These are phyloP conservation scores for Globodera rostochiensis DNA, from an alignment of 1,140 invertebrate species.

Conservation along the genomic window DNA sequence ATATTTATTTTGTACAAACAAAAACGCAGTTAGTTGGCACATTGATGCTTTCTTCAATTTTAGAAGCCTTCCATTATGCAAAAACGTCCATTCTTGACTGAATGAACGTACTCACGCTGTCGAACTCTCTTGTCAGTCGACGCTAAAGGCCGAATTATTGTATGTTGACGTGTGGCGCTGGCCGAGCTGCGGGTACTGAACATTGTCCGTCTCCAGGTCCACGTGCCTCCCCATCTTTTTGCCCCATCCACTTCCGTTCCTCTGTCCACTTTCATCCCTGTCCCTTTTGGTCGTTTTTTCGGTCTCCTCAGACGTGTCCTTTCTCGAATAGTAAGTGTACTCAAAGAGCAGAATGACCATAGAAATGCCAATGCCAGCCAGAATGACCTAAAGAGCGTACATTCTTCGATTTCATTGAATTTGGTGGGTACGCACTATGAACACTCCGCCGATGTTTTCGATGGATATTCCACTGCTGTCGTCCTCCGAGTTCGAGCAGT, in stretches of 20 bases:
- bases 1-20: neutral
- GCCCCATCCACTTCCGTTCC: neutral
- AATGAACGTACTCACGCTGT: no score
- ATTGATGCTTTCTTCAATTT: no score
- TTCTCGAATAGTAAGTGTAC: conserved; percentile 82
- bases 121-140: conserved; percentile 1
- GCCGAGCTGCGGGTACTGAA: neutral
- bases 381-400: conserved; percentile 73
- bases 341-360: conserved; percentile 88
- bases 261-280: neutral
- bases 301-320: neutral
- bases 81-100: no score
- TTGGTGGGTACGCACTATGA: conserved; percentile 71
- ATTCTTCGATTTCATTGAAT: neutral
- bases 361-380: conserved; percentile 86
- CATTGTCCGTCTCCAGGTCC: neutral
- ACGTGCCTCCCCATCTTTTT: neutral
- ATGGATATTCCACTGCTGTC: conserved; percentile 91
- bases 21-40: no score
- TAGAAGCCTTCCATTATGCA: no score
- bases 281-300: neutral
- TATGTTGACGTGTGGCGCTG: neutral
- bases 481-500: conserved; percentile 84
- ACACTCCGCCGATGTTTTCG: conserved; percentile 93
- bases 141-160: conserved; percentile 26